A percentile compares a stretch with the other conserved stretches of the same genome.
Evolutionary conservation across 2,888 invertebrate species (phyloP).

Genomic region (Phorcus lineatus): DNA sequence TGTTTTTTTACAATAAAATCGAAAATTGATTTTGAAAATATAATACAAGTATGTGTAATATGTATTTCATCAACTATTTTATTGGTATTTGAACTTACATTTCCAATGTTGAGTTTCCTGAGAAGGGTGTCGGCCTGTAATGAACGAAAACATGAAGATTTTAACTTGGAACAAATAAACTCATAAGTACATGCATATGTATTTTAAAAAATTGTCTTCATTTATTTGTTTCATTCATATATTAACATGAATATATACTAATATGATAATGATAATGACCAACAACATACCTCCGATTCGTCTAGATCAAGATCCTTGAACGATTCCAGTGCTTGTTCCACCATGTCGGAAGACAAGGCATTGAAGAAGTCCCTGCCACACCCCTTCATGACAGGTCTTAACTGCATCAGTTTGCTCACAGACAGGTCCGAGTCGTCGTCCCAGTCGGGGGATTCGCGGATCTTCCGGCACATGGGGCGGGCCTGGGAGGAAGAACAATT

Average conservation of each 20-base stretch:
- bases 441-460: conserved; percentile 7
- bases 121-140: background rate
- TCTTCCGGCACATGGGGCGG: conserved; percentile 3
- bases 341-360: background rate
- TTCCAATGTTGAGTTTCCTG: background rate
- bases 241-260: too few species aligned
- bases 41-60: too few species aligned
- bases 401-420: background rate
- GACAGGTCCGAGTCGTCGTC: background rate
- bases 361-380: conserved; percentile 26
- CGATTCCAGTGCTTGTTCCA: background rate
- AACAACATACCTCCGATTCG: conserved; percentile 12
- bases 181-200: too few species aligned
- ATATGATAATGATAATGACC: too few species aligned
- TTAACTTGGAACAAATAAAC: too few species aligned
- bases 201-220: too few species aligned
- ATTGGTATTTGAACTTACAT: too few species aligned
- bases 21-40: too few species aligned
- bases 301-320: conserved; percentile 23
- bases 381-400: conserved; percentile 11
- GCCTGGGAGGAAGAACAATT: background rate
- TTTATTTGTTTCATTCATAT: too few species aligned
- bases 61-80: too few species aligned
- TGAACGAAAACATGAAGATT: background rate
- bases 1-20: too few species aligned